phyloP scores from a whole-genome alignment of 1,140 invertebrate genomes.

The Formica selysi region DNA sequence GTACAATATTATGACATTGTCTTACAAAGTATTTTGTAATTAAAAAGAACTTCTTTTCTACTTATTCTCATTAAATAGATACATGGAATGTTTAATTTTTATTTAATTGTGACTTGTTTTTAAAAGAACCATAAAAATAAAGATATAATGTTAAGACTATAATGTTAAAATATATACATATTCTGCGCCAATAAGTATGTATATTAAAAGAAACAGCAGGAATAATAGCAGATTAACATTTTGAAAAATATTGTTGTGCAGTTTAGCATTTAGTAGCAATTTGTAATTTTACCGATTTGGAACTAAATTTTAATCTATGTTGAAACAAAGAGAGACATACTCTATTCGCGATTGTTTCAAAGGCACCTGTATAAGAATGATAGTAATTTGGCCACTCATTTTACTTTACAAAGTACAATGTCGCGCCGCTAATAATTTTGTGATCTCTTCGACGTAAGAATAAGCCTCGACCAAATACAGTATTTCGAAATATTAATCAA shows the following conservation, averaged over 20 bases:
- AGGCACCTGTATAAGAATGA: slow-evolving; percentile 35
- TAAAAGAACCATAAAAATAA: neutral
- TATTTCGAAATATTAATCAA: slow-evolving; percentile 69
- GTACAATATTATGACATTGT: neutral
- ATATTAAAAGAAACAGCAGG: neutral
- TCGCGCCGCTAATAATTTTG: slow-evolving; percentile 52
- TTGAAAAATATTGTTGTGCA: slow-evolving; percentile 3
- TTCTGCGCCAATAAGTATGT: neutral
- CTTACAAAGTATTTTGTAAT: neutral
- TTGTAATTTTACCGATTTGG: neutral
- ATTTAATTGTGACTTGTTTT: neutral
- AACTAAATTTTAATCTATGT: neutral
- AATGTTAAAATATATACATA: neutral
- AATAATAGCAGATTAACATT: neutral
- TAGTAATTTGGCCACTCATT: slow-evolving; percentile 14
- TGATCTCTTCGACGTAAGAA: slow-evolving; percentile 38
- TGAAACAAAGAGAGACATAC: neutral
- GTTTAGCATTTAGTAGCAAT: neutral
- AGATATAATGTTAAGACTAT: neutral
- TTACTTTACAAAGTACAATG: slow-evolving; percentile 26
- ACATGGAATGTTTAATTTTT: neutral
- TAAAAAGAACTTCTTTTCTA: neutral
- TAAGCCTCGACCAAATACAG: slow-evolving; percentile 36
- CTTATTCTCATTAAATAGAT: neutral
- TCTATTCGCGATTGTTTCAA: neutral